Evolutionary conservation across 2,888 invertebrate genomes (phyloP).

Genomic region (Melipona beecheii): DNA sequence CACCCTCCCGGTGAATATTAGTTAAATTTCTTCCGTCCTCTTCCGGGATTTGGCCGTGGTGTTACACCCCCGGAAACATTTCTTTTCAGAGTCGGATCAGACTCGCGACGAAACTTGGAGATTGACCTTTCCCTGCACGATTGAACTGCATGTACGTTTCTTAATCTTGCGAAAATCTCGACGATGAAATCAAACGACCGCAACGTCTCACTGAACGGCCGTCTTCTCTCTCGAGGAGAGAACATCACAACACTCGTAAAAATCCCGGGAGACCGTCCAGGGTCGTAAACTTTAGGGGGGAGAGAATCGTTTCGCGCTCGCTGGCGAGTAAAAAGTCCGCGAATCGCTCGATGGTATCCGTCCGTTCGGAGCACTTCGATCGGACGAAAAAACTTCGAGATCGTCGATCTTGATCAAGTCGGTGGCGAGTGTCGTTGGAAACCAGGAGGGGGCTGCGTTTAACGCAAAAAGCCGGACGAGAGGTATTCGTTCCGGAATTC

Average conservation of each 20-base stretch:
- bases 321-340: not conserved
- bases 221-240: not conserved
- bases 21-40: not conserved
- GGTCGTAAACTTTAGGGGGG: too few relatives aligned
- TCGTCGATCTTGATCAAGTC: not conserved
- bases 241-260: not conserved
- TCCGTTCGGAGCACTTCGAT: not conserved
- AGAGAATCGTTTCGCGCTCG: not conserved
- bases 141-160: not conserved
- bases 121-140: not conserved
- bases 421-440: not conserved
- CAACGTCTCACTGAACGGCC: not conserved
- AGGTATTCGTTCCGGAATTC: not conserved
- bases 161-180: not conserved
- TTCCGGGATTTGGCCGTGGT: not conserved
- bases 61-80: constrained; percentile 18
- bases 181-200: not conserved
- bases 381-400: not conserved
- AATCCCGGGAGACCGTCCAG: not conserved
- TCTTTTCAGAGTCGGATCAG: constrained; percentile 24
- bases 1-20: not conserved
- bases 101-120: constrained; percentile 4
- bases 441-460: too few relatives aligned
- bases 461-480: not conserved
- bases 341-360: not conserved